These are phyloP conservation scores for Eulacestoma nigropectus DNA, from an alignment of 2,113 vertebrate species.

Conservation along the genomic window DNA sequence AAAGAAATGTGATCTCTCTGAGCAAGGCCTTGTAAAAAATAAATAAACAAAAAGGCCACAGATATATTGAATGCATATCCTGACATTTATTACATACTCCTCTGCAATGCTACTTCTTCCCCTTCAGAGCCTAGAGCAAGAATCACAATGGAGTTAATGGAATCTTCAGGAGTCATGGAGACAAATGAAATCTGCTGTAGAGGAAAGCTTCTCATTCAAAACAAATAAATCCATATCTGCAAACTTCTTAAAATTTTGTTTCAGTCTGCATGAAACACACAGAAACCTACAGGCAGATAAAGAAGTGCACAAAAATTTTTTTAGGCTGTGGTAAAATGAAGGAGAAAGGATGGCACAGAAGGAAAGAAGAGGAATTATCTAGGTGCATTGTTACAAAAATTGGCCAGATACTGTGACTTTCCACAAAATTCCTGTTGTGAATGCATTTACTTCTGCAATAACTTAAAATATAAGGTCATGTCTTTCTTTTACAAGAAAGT, in stretches of 20 bases:
- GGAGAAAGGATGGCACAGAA: not conserved
- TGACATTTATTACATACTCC: not conserved
- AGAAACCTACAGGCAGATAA: not conserved
- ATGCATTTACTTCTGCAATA: not conserved
- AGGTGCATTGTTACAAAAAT: not conserved
- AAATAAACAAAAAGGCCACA: not conserved
- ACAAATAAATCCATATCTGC: not conserved
- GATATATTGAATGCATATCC: not conserved
- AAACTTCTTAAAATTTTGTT: not conserved
- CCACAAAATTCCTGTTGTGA: not conserved
- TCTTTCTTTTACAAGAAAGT: not conserved
- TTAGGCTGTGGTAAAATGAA: not conserved
- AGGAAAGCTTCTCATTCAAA: not conserved
- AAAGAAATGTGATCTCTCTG: not conserved
- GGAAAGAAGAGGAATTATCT: not conserved
- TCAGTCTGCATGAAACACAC: not conserved
- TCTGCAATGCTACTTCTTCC: not conserved
- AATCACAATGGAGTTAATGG: not conserved
- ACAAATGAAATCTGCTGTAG: not conserved
- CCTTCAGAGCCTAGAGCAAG: not conserved
- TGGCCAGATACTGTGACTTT: not conserved
- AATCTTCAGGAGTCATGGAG: not conserved
- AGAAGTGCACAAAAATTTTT: not conserved
- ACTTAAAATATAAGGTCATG: not conserved
- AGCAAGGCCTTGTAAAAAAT: not conserved